Evolutionary conservation across 2,113 vertebrate species (phyloP).

Genomic region (Mobula hypostoma): DNA sequence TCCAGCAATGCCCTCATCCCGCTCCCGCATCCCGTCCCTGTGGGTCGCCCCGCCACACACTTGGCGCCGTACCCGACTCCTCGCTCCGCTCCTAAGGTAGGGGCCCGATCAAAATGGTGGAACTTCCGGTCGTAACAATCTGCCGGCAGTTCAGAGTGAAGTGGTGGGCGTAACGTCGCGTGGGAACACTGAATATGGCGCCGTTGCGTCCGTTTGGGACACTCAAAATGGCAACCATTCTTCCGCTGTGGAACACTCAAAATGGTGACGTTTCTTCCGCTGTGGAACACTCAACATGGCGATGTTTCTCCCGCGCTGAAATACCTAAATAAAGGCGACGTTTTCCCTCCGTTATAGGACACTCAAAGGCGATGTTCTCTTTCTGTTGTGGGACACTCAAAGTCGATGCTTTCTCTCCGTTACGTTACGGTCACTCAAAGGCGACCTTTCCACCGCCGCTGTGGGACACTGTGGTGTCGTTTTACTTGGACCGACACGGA

Average conservation of each 20-base stretch:
- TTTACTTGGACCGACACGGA: too few relatives aligned
- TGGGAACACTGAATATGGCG: neutral
- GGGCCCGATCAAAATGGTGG: slow-evolving; percentile 8
- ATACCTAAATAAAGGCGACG: neutral
- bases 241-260: neutral
- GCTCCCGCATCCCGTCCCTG: neutral
- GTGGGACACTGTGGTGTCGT: neutral
- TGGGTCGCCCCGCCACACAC: neutral
- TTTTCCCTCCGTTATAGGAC: too few relatives aligned
- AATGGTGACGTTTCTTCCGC: neutral
- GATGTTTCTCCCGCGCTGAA: neutral
- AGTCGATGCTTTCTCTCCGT: too few relatives aligned
- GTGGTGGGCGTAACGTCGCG: neutral
- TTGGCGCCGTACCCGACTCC: neutral
- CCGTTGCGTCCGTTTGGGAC: neutral
- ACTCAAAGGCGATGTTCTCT: too few relatives aligned
- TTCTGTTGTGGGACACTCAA: too few relatives aligned
- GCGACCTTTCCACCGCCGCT: too few relatives aligned
- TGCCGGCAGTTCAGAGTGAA: neutral
- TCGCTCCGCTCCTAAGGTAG: neutral
- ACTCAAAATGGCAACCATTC: neutral
- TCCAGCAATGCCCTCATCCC: neutral
- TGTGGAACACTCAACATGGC: neutral
- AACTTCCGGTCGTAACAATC: neutral
- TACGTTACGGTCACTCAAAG: too few relatives aligned